Evolutionary conservation across 2,888 invertebrate species (phyloP).

Genomic region (Thecophora atra): DNA sequence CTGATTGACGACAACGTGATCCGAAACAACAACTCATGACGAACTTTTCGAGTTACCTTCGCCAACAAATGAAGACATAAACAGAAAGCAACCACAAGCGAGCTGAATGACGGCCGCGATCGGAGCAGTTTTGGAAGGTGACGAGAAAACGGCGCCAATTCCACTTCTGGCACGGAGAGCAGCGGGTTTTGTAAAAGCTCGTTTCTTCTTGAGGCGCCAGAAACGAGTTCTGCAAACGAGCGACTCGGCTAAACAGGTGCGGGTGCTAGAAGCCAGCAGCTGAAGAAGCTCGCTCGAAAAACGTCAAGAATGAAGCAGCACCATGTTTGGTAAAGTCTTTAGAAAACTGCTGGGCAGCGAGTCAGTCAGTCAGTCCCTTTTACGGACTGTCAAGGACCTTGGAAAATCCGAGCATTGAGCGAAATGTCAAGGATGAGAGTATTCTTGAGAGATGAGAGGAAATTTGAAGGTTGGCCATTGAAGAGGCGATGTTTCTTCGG

Average conservation of each 20-base stretch:
- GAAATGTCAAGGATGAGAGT: too few species aligned
- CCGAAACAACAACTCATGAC: constrained; percentile 27
- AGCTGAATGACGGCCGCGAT: constrained; percentile 21
- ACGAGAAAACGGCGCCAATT: constrained; percentile 1
- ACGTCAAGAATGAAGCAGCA: neutral
- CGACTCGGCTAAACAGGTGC: neutral
- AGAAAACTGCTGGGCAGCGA: too few species aligned
- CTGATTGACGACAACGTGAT: constrained; percentile 37
- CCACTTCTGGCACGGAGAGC: constrained; percentile 3
- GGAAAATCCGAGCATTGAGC: too few species aligned
- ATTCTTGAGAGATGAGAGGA: too few species aligned
- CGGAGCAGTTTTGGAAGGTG: constrained; percentile 18
- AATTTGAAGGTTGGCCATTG: too few species aligned
- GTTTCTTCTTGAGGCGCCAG: neutral
- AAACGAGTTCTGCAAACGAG: neutral
- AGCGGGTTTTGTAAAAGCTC: neutral
- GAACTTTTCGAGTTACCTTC: neutral
- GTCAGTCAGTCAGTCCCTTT: too few species aligned
- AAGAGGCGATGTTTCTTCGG: too few species aligned
- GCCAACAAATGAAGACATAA: constrained; percentile 15
- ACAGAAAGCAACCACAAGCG: constrained; percentile 3
- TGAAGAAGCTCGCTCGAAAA: neutral
- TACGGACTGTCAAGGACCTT: too few species aligned
- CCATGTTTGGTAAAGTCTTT: too few species aligned
- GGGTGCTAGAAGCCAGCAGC: neutral